These are phyloP conservation scores for Dufourea novaeangliae DNA, from an alignment of 1,140 invertebrate species.

Conservation along the genomic window DNA sequence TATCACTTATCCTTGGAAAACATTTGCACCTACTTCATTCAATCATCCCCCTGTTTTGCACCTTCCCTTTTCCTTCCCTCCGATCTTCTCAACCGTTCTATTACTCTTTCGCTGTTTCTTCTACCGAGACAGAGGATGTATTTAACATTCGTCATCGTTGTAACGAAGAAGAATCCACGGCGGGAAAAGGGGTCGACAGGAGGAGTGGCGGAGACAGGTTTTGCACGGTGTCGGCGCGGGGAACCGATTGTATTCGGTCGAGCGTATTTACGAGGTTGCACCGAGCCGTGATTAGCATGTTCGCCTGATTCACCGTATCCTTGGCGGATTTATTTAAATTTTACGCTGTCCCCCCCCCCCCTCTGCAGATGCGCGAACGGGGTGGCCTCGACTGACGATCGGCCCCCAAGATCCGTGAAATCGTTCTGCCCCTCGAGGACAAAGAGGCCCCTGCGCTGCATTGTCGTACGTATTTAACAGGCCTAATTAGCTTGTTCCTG, in stretches of 20 bases:
- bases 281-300: conserved; percentile 77
- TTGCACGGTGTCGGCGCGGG: not conserved
- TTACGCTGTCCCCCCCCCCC: conserved; percentile 75
- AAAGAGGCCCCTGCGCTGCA: conserved; percentile 59
- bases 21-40: too few species aligned
- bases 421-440: conserved; percentile 61
- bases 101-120: too few species aligned
- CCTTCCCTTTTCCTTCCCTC: too few species aligned
- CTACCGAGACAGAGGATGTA: too few species aligned
- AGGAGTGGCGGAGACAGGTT: conserved; percentile 64
- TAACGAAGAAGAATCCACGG: not conserved
- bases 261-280: conserved; percentile 52
- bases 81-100: not conserved
- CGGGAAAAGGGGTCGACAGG: not conserved
- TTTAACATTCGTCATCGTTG: too few species aligned
- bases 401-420: conserved; percentile 77
- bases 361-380: conserved; percentile 67
- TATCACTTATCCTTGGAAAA: too few species aligned
- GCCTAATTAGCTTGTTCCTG: conserved; percentile 37
- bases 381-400: conserved; percentile 35
- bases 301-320: conserved; percentile 76
- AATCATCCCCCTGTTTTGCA: too few species aligned
- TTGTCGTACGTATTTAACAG: not conserved
- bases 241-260: conserved; percentile 68
- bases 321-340: conserved; percentile 80